These are phyloP conservation scores for Caerostris extrusa DNA, from an alignment of 1,140 invertebrate genomes.

Conservation along the genomic window DNA sequence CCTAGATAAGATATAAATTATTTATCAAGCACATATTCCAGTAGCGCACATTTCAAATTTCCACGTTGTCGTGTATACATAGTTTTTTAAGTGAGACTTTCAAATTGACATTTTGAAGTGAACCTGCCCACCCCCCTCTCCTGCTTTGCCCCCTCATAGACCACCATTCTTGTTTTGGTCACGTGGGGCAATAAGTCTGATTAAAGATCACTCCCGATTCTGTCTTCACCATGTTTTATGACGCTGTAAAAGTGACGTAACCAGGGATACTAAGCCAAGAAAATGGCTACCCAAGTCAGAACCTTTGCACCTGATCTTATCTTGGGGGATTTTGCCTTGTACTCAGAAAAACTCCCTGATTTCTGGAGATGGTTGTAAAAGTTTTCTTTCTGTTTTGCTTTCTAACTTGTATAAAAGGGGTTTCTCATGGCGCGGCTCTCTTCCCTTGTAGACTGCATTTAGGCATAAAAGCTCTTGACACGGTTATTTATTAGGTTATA, in stretches of 20 bases:
- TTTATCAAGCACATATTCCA: background rate
- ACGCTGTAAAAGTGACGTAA: constrained; percentile 73
- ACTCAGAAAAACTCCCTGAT: background rate
- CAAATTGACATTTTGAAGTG: background rate
- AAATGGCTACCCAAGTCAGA: constrained; percentile 7
- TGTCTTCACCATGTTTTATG: constrained; percentile 71
- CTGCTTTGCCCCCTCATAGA: background rate
- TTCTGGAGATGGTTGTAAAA: constrained; percentile 48
- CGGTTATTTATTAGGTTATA: constrained; percentile 7
- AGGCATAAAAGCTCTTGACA: background rate
- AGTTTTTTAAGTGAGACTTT: constrained; percentile 22
- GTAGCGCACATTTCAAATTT: background rate
- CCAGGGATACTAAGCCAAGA: constrained; percentile 37
- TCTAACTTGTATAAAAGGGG: background rate
- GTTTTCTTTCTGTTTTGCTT: background rate
- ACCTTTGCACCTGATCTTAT: constrained; percentile 62
- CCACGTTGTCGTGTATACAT: background rate
- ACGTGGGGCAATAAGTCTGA: constrained; percentile 75
- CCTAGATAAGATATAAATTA: background rate
- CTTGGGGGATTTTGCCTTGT: constrained; percentile 19
- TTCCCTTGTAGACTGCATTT: background rate
- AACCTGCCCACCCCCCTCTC: background rate
- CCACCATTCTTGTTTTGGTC: constrained; percentile 62
- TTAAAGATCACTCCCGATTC: constrained; percentile 41
- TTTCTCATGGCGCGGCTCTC: background rate